A percentile compares a stretch with the other conserved stretches of the same genome.
Conservation (phyloP, 2,888 invertebrate genomes). For the Rambutsinella grinnellia region DNA sequence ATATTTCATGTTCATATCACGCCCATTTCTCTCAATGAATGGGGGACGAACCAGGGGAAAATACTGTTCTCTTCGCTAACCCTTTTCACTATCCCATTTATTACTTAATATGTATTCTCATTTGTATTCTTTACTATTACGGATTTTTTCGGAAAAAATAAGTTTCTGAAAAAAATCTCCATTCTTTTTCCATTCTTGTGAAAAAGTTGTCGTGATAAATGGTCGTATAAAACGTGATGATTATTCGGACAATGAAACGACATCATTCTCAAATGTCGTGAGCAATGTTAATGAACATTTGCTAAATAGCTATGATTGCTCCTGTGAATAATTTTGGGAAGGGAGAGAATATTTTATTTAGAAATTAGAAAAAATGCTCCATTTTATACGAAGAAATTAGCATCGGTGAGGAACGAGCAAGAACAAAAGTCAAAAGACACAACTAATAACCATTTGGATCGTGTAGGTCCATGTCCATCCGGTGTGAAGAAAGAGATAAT, state of each 20-base stretch:
- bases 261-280: slow-evolving; percentile 39
- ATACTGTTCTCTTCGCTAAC: slow-evolving; percentile 40
- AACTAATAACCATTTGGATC: slow-evolving; percentile 40
- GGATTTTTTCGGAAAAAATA: slow-evolving; percentile 40
- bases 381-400: slow-evolving; percentile 38
- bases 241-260: too few species aligned
- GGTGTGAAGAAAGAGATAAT: too few species aligned
- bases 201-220: too few species aligned
- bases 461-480: slow-evolving; percentile 29
- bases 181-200: slow-evolving; percentile 55
- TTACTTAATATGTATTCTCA: slow-evolving; percentile 35
- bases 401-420: not conserved
- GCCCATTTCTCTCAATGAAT: slow-evolving; percentile 52
- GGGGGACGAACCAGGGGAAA: slow-evolving; percentile 41
- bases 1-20: slow-evolving; percentile 52
- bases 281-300: slow-evolving; percentile 43
- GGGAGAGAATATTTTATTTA: slow-evolving; percentile 4
- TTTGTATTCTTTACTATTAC: slow-evolving; percentile 39
- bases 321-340: not conserved
- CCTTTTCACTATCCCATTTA: slow-evolving; percentile 26
- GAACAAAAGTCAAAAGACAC: not conserved
- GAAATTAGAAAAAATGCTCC: slow-evolving; percentile 9
- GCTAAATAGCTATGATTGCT: not conserved
- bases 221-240: too few species aligned
- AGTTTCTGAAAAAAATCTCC: slow-evolving; percentile 56